phyloP scores from a whole-genome alignment of 2,888 invertebrate species.

The Zaprionus bogoriensis region DNA sequence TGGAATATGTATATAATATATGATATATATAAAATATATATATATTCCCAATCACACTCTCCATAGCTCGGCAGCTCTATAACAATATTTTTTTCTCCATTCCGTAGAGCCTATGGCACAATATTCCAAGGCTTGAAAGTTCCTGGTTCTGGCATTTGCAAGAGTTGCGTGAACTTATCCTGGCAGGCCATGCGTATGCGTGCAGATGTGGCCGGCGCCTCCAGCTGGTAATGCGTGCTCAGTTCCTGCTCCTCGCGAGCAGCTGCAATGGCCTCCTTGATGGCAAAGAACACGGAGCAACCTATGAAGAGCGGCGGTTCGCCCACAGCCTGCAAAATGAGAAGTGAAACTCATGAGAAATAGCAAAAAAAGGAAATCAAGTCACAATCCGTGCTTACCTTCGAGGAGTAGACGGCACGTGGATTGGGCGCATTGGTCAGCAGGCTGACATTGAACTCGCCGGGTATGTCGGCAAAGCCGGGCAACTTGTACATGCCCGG shows the following conservation, averaged over 20 bases:
- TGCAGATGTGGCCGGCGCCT: constrained; percentile 94
- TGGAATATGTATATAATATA: too few relatives aligned
- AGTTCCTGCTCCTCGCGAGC: constrained; percentile 89
- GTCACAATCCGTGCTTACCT: constrained; percentile 89
- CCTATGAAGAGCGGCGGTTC: constrained; percentile 97
- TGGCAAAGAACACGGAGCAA: constrained; percentile 94
- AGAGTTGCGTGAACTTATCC: constrained; percentile 90
- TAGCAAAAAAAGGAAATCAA: too few relatives aligned
- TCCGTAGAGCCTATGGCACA: constrained; percentile 83
- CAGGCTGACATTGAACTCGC: constrained; percentile 95
- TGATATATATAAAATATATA: too few relatives aligned
- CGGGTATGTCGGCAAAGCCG: constrained; percentile 95
- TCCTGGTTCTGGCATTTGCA: constrained; percentile 84
- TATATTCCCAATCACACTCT: not conserved
- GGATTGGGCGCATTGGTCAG: constrained; percentile 95
- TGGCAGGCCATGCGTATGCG: constrained; percentile 94
- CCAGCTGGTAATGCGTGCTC: constrained; percentile 85
- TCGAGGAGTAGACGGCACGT: constrained; percentile 96
- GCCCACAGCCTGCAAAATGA: constrained; percentile 91
- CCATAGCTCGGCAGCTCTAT: not conserved
- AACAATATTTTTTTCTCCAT: not conserved
- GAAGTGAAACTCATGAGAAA: not conserved
- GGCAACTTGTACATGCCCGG: constrained; percentile 98
- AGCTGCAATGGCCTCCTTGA: constrained; percentile 92
- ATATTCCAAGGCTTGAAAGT: constrained; percentile 87